Evolutionary conservation across 1,140 invertebrate genomes (phyloP).

Genomic region (Apocrypta bakeri): DNA sequence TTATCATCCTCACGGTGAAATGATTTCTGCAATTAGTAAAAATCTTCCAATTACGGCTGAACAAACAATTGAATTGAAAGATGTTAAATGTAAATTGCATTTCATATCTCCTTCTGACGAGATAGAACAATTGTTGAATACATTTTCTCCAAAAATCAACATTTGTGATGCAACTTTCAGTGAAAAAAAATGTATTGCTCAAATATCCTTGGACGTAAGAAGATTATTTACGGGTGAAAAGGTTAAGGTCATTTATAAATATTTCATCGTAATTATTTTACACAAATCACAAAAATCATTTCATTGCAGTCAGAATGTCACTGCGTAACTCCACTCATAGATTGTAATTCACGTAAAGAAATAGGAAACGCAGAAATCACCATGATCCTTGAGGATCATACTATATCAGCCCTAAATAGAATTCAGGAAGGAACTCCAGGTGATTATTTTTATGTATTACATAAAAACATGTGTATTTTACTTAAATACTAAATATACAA

Average conservation of each 20-base stretch:
- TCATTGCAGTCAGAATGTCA: constrained; percentile 60
- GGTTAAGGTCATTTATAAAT: background rate
- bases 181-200: constrained; percentile 59
- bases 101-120: constrained; percentile 70
- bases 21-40: constrained; percentile 59
- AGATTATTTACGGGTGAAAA: constrained; percentile 64
- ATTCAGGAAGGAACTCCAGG: constrained; percentile 58
- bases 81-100: constrained; percentile 70
- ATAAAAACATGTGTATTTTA: background rate
- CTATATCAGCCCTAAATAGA: constrained; percentile 58
- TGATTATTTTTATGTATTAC: constrained; percentile 45
- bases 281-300: background rate
- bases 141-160: constrained; percentile 70
- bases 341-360: constrained; percentile 57
- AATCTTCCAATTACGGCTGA: constrained; percentile 57
- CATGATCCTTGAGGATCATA: constrained; percentile 64
- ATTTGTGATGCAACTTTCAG: constrained; percentile 63
- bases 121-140: constrained; percentile 66
- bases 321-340: constrained; percentile 60
- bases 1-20: constrained; percentile 72
- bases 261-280: background rate
- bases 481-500: background rate
- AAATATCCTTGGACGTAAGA: constrained; percentile 61
- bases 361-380: constrained; percentile 62
- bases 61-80: constrained; percentile 65